Conservation (phyloP, 2,113 vertebrate genomes). For the Proteles cristata region DNA sequence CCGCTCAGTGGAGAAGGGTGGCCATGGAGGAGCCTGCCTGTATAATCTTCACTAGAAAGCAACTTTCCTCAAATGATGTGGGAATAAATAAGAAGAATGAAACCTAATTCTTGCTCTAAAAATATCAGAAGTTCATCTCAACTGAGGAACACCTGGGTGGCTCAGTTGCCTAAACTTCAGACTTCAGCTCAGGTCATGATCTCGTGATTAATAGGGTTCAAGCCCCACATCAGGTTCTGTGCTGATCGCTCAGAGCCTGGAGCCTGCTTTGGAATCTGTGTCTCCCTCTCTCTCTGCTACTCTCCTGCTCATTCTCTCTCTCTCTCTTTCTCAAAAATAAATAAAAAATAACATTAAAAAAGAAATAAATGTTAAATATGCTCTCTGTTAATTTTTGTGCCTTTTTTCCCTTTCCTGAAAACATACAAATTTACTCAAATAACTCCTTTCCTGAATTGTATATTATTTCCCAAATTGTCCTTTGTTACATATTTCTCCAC, state of each 20-base stretch:
- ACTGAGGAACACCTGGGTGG: too few relatives aligned
- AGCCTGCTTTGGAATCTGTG: too few relatives aligned
- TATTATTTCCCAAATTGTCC: not conserved
- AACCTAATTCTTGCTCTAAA: not conserved
- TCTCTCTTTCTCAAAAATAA: too few relatives aligned
- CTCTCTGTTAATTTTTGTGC: not conserved
- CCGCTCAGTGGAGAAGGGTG: too few relatives aligned
- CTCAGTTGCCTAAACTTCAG: too few relatives aligned
- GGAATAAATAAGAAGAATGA: not conserved
- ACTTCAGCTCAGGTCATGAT: too few relatives aligned
- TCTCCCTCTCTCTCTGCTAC: too few relatives aligned
- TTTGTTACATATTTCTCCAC: not conserved
- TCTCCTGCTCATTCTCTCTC: too few relatives aligned
- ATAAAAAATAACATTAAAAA: too few relatives aligned
- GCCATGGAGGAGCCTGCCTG: rapidly evolving
- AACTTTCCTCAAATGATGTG: not conserved
- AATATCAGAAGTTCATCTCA: not conserved
- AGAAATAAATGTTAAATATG: not conserved
- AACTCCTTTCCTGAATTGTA: not conserved
- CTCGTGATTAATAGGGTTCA: too few relatives aligned
- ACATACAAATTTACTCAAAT: not conserved
- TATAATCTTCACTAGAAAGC: not conserved
- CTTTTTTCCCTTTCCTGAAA: not conserved
- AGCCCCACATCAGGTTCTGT: too few relatives aligned
- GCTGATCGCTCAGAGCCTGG: too few relatives aligned